Percentiles rank a stretch among this genome's conserved stretches.
phyloP scores from a whole-genome alignment of 2,113 vertebrate species.

The Elgaria multicarinata region DNA sequence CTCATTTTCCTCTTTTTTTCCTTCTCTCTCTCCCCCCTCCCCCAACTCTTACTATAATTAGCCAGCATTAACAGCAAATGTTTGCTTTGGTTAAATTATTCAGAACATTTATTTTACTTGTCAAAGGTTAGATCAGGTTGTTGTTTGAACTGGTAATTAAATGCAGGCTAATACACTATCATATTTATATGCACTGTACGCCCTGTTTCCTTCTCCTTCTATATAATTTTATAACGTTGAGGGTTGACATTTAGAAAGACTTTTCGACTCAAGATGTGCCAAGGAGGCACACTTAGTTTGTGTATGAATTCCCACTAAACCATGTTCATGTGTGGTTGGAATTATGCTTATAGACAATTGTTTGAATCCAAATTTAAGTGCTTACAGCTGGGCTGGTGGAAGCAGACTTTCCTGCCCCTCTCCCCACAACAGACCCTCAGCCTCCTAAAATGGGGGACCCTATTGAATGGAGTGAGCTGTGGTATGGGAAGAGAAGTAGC shows the following conservation, averaged over 20 bases:
- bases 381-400: too few species aligned
- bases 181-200: conserved; percentile 77
- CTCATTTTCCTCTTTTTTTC: conserved; percentile 45
- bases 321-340: conserved; percentile 16
- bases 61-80: conserved; percentile 86
- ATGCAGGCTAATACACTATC: conserved; percentile 78
- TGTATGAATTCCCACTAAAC: conserved; percentile 28
- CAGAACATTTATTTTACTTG: conserved; percentile 88
- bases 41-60: conserved; percentile 85
- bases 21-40: conserved; percentile 57
- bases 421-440: too few species aligned
- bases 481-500: too few species aligned
- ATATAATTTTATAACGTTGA: conserved; percentile 74
- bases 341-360: not conserved
- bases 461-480: too few species aligned
- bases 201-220: conserved; percentile 70
- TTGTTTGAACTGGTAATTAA: conserved; percentile 84
- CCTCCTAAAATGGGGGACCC: too few species aligned
- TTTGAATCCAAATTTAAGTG: not conserved
- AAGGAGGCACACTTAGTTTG: conserved; percentile 49
- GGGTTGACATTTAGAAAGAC: conserved; percentile 70
- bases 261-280: conserved; percentile 58
- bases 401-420: too few species aligned
- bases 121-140: conserved; percentile 86
- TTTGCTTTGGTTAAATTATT: conserved; percentile 91